Evolutionary conservation across 2,113 vertebrate genomes (phyloP).

Genomic region (Centropristis striata): DNA sequence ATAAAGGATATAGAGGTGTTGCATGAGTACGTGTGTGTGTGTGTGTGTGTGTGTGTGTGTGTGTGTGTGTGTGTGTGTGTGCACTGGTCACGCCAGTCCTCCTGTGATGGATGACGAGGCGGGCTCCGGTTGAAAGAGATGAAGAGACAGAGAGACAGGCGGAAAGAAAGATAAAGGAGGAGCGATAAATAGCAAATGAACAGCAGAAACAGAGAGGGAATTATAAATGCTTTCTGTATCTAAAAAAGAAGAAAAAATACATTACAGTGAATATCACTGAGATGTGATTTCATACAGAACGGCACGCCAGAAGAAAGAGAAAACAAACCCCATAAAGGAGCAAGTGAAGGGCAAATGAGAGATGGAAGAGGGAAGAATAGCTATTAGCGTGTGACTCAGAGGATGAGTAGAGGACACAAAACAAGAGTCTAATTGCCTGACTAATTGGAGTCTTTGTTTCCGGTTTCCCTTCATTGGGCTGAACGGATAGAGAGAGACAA

Average conservation of each 20-base stretch:
- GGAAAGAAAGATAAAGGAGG: constrained; percentile 60
- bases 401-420: constrained; percentile 68
- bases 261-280: constrained; percentile 49
- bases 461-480: constrained; percentile 66
- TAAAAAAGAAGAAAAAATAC: constrained; percentile 34
- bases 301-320: constrained; percentile 12
- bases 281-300: constrained; percentile 37
- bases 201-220: constrained; percentile 44
- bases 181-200: constrained; percentile 60
- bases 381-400: constrained; percentile 70
- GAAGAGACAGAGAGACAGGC: constrained; percentile 42
- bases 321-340: constrained; percentile 42
- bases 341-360: constrained; percentile 68
- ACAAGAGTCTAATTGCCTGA: constrained; percentile 81
- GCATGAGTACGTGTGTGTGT: not conserved
- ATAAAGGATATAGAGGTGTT: no score
- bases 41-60: not conserved
- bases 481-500: constrained; percentile 63
- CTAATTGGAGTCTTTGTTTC: constrained; percentile 83
- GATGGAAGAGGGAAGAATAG: constrained; percentile 66
- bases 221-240: constrained; percentile 42
- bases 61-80: not conserved
- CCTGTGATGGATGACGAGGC: constrained; percentile 60
- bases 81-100: constrained; percentile 30
- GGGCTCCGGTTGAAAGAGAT: constrained; percentile 35